Conservation (phyloP, 2,888 invertebrate genomes). For the Synanthedon vespiformis region DNA sequence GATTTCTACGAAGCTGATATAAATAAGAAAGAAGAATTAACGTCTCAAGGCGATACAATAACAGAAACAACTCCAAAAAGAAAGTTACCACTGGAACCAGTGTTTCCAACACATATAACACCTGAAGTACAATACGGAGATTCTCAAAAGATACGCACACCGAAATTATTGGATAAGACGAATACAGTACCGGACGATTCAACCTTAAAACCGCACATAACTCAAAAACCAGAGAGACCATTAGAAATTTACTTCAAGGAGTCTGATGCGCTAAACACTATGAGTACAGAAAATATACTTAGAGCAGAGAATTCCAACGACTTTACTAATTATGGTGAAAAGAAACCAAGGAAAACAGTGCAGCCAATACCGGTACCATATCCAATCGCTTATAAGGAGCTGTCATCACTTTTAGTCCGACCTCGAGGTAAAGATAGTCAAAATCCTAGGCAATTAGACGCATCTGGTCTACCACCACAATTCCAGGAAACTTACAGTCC, state of each 20-base stretch:
- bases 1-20: conserved; percentile 54
- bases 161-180: conserved; percentile 32
- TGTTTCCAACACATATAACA: conserved; percentile 52
- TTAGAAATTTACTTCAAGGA: conserved; percentile 52
- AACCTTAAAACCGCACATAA: conserved; percentile 56
- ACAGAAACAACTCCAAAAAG: conserved; percentile 24
- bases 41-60: conserved; percentile 21
- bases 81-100: conserved; percentile 40
- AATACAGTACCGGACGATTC: conserved; percentile 31
- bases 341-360: conserved; percentile 21
- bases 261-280: conserved; percentile 23
- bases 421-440: background rate
- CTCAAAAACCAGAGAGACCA: conserved; percentile 58
- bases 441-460: conserved; percentile 12
- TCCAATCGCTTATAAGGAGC: conserved; percentile 16
- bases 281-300: conserved; percentile 22
- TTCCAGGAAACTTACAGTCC: conserved; percentile 27
- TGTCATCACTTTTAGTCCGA: conserved; percentile 4
- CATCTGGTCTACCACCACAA: conserved; percentile 21
- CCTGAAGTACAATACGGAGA: conserved; percentile 68
- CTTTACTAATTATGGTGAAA: conserved; percentile 30
- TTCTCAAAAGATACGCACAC: conserved; percentile 35
- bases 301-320: conserved; percentile 43
- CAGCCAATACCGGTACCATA: conserved; percentile 17
- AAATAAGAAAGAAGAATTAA: conserved; percentile 27